A percentile compares a stretch with the other conserved stretches of the same genome.
Conservation (phyloP, 2,888 invertebrate genomes). For the Caenorhabditis becei region DNA sequence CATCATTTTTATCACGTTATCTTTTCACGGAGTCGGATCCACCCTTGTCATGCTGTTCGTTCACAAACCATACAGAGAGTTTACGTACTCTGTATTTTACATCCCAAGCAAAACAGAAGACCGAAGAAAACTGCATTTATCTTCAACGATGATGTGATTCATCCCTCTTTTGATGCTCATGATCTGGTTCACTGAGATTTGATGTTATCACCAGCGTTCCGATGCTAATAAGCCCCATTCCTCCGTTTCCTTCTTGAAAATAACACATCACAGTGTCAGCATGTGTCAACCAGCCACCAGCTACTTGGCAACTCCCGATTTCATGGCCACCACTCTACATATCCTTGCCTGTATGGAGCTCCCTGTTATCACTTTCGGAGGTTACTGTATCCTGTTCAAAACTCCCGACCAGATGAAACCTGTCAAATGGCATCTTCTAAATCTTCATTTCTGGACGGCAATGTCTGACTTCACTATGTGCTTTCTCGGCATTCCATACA, state of each 20-base stretch:
- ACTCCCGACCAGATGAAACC: neutral
- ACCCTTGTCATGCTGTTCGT: neutral
- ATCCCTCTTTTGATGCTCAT: too few relatives aligned
- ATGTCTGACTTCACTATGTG: neutral
- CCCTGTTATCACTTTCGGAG: neutral
- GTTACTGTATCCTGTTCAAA: slow-evolving; percentile 4
- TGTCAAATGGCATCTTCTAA: slow-evolving; percentile 17
- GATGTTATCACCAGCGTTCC: too few relatives aligned
- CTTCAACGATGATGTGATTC: too few relatives aligned
- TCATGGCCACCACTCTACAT: neutral
- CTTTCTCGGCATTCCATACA: neutral
- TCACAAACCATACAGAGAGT: neutral
- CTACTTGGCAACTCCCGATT: neutral
- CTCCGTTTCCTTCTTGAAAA: too few relatives aligned
- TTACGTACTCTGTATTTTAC: too few relatives aligned
- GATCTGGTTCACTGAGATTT: too few relatives aligned
- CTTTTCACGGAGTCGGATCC: neutral
- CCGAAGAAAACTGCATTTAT: too few relatives aligned
- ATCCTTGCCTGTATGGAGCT: neutral
- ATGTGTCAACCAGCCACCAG: neutral
- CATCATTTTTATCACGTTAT: neutral
- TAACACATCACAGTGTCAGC: neutral
- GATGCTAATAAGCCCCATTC: too few relatives aligned
- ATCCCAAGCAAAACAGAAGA: too few relatives aligned
- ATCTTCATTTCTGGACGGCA: neutral